Evolutionary conservation across 1,140 invertebrate species (phyloP), one percentile per base, ranked within the genome.

Genomic region (Listronotus bonariensis): DNA sequence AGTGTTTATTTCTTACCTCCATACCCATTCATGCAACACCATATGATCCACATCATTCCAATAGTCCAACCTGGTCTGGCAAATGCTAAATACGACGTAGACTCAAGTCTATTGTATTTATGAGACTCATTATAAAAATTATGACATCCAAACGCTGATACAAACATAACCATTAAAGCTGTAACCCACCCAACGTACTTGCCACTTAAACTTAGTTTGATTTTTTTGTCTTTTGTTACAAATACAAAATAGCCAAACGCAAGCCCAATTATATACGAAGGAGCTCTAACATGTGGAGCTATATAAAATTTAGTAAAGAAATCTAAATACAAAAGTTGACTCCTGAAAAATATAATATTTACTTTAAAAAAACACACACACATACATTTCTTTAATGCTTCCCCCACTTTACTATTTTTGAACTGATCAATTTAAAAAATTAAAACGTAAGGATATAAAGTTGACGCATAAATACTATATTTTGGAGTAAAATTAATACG

Each of bases 1-100:
- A n/a, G n/a, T n/a, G n/a, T n/a, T n/a, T n/a, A n/a, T n/a, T 20
- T 12, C 5, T 51, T 32, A 55, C 68, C 68, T 52, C 68, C 68
- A 60, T 60, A 67, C 11, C 65, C 60, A 41, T 67, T 42, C 9
- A 63, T 59, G 48, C 68, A 69, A 51, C 46, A 49, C 68, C 65
- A 70, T 15, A 70, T 45, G 7, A 70, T 52, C 68, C 68, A 70
- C 15, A 60, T 51, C n/a, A 70, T 7, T 1, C 68, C 64, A 36
- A 66, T 34, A 32, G 65, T 59, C 68, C 68, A 70, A 34, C 59
- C 54, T 20, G 68, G 67, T 40, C 68, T 54, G 17, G 68, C 61
- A 42, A 59, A 63, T 14, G 68, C 43, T 34, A 70, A 18, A 42
- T 58, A 70, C 12, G 59, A 34, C n/a, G 65, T 48, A 3, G 53